Evolutionary conservation across 1,140 invertebrate species (phyloP), one percentile per base, ranked within the genome.

Genomic region (Telenomus remus): DNA sequence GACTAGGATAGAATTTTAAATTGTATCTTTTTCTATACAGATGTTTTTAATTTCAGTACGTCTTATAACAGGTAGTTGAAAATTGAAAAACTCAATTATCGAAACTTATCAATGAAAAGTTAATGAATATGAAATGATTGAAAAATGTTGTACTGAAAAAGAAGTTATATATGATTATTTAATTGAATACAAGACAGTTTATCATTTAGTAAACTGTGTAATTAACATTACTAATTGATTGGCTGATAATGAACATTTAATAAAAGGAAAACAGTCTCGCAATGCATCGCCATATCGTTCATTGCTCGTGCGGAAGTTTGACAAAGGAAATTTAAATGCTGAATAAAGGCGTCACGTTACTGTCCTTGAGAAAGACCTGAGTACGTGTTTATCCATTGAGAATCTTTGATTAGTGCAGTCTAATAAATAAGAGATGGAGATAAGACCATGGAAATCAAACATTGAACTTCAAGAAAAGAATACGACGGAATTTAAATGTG

Each of bases 281-380:
- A 27, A 27, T 27, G 15, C 34, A 15, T 39, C 19, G n/a, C 44
- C 19, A 27, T 69, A 69, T 69, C 65, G 46, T 11, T 35, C 43
- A 54, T 69, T 39, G 39, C 12, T 13, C 11, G 14, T 43, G 16
- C 56, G 49, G 34, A 69, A 60, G 49, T 47, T 44, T 69, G 46
- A 59, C 48, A 60, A 60, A 47, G 56, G 42, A 60, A 13, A 12
- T 54, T 34, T 37, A 47, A 60, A 47, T 2, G 19, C 19, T 27
- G 44, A 49, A 56, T 56, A 49, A 46, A 55, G 12, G 46, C 19
- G 43, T 64, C 50, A 57, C 34, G 34, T 13, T 12, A 14, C 12
- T 66, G 61, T 2, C 61, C 61, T 65, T 65, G 61, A 65, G 49
- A 49, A 0, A 13, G 43, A 48, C 34, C 50, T 3, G 39, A 39